These are phyloP conservation scores for Danio choprae DNA, from an alignment of 2,797 vertebrate species.

Conservation along the genomic window DNA sequence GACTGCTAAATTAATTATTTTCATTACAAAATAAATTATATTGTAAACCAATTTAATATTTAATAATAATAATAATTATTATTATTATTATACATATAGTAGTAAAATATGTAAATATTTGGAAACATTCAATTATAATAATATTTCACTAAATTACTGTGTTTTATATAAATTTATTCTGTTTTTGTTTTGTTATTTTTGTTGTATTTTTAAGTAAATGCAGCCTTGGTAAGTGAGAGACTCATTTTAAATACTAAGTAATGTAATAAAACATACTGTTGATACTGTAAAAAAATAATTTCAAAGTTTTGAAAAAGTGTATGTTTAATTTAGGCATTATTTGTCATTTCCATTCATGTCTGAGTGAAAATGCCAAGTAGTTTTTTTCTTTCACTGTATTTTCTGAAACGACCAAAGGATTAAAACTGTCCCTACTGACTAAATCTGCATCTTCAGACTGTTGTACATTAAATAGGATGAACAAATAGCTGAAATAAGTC, in stretches of 20 bases:
- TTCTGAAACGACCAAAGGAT: not conserved
- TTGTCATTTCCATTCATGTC: not conserved
- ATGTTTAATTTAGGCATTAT: not conserved
- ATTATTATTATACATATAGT: no score
- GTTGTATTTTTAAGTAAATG: not conserved
- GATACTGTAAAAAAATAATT: not conserved
- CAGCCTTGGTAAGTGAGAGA: not conserved
- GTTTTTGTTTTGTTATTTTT: no score
- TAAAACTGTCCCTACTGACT: no score
- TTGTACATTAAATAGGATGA: not conserved
- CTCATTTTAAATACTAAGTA: no score
- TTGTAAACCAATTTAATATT: no score
- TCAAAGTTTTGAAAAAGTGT: not conserved
- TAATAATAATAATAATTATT: no score
- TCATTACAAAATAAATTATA: not conserved
- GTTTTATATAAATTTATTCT: not conserved
- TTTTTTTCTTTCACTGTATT: not conserved
- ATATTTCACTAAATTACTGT: not conserved
- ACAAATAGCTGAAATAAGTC: not conserved
- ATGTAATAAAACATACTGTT: not conserved
- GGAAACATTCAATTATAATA: not conserved
- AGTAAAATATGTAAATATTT: no score
- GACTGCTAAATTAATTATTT: not conserved
- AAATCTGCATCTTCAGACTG: slow-evolving; percentile 4
- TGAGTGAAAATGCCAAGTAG: not conserved